Evolutionary conservation across 92 coral and sea anemone species (phyloP).

Genomic region (Pocillopora meandrina): DNA sequence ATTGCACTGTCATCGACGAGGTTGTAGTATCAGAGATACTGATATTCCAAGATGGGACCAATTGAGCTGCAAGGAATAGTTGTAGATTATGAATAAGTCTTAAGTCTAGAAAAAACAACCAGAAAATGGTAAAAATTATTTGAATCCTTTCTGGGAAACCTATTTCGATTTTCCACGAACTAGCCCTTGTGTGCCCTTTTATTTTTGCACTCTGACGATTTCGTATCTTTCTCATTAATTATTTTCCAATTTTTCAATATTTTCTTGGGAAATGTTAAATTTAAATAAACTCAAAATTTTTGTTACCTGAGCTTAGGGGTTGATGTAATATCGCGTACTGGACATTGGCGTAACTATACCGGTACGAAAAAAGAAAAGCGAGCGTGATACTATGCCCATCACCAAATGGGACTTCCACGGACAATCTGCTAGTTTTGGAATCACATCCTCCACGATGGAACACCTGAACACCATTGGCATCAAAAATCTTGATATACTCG

Average conservation of each 20-base stretch:
- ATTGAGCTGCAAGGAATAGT: not conserved
- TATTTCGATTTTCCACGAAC: too few relatives aligned
- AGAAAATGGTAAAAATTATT: too few relatives aligned
- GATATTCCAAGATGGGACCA: conserved; percentile 10
- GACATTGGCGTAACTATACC: conserved; percentile 4
- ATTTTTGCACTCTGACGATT: too few relatives aligned
- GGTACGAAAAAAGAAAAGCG: not conserved
- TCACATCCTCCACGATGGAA: conserved; percentile 15
- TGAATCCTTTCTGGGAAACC: too few relatives aligned
- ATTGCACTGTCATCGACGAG: not conserved
- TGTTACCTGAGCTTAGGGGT: conserved; percentile 12
- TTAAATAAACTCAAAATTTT: not conserved
- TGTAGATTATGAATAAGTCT: not conserved
- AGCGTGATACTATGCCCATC: not conserved
- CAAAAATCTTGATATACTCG: conserved; percentile 19
- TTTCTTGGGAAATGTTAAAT: not conserved
- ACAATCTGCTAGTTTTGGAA: not conserved
- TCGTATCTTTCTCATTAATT: not conserved
- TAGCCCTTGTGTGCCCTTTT: too few relatives aligned
- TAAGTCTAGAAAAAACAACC: too few relatives aligned
- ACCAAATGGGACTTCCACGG: conserved; percentile 21
- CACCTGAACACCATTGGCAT: conserved; percentile 9
- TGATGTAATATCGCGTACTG: conserved; percentile 2
- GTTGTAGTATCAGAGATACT: not conserved
- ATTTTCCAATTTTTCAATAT: not conserved